A percentile compares a stretch with the other conserved stretches of the same genome.
Evolutionary conservation across 2,113 vertebrate genomes (phyloP).

Genomic region (Notechis scutatus): DNA sequence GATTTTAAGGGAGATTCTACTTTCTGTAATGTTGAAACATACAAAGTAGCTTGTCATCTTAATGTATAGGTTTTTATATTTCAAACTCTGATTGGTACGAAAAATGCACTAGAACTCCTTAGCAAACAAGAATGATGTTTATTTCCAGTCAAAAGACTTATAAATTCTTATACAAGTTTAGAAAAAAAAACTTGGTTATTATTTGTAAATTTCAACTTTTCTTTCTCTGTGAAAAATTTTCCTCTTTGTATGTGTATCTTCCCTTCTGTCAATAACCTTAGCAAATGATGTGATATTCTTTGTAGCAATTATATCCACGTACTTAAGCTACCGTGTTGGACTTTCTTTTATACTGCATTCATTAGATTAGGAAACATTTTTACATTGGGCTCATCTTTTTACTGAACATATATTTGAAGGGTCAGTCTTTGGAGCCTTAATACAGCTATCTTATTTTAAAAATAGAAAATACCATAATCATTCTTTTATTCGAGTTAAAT

Average conservation of each 20-base stretch:
- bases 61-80: neutral
- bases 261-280: neutral
- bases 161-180: neutral
- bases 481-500: neutral
- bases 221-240: neutral
- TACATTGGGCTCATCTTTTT: neutral
- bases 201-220: neutral
- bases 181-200: neutral
- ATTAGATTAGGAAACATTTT: neutral
- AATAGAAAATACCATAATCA: neutral
- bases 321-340: neutral
- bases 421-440: neutral
- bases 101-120: neutral
- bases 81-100: neutral
- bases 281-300: neutral
- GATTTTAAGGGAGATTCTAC: neutral
- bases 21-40: constrained; percentile 5
- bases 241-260: fast-evolving
- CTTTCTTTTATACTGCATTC: neutral
- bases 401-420: neutral
- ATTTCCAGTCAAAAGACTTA: constrained; percentile 2
- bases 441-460: neutral
- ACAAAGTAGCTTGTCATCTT: constrained; percentile 23
- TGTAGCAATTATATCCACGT: neutral
- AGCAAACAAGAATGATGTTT: constrained; percentile 13